Conservation (phyloP, 1,140 invertebrate genomes). For the Laupala kohalensis region DNA sequence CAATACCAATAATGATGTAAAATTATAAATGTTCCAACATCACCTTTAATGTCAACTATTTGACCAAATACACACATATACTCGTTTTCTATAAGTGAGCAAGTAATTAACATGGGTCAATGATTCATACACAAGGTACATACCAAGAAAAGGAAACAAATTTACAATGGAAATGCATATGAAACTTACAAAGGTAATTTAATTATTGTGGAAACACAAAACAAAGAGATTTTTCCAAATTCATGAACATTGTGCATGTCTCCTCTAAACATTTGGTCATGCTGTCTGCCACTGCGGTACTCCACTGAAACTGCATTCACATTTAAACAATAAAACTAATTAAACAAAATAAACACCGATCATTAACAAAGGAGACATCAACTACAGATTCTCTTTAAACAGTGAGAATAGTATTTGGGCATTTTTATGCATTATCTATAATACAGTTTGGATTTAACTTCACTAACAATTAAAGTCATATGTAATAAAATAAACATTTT, state of each 20-base stretch:
- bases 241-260: neutral
- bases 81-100: neutral
- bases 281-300: neutral
- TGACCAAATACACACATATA: neutral
- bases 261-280: neutral
- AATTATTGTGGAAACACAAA: neutral
- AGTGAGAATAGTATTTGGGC: neutral
- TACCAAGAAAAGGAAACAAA: neutral
- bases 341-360: neutral
- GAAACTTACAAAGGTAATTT: neutral
- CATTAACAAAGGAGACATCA: neutral
- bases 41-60: neutral
- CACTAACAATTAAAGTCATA: neutral
- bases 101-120: neutral
- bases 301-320: neutral
- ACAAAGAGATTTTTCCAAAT: neutral
- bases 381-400: neutral
- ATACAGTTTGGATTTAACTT: neutral
- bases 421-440: neutral
- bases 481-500: neutral
- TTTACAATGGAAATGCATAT: neutral
- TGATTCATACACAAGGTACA: neutral
- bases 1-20: neutral
- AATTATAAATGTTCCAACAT: neutral
- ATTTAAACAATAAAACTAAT: neutral